Base-by-base conservation (phyloP, 2,888 invertebrate species). In the Anarsia innoxiella region DNA sequence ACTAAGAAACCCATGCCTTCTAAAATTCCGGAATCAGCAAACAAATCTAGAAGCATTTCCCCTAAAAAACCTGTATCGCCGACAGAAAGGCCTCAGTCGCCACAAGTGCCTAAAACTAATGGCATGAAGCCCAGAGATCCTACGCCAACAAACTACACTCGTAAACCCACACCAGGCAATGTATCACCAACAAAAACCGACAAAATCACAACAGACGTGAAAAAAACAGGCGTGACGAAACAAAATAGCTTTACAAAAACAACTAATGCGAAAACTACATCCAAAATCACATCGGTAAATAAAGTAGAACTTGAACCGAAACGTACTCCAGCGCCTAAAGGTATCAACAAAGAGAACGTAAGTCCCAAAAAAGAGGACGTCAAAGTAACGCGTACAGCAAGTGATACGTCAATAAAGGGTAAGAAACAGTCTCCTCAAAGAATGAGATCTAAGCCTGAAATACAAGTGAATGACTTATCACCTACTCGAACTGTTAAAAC, bases 401-500 rank as follows among this genome's bases (percentile, higher is more conserved):
- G 88, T 55, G 89, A 90, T 39, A 82, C 82, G 37, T 62, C 84
- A n/a, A 78, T 88, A 5, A 89, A 87, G 60, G 61, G 77, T 1
- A 76, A 78, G 45, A 79, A 80, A 51, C 53, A 51, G 44, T 63
- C 76, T 1, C 83, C 86, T 3, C 76, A 79, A 44, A 66, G 78
- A 57, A 67, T 79, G 37, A 84, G 71, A 46, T 82, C 85, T 0
- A 86, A 83, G 46, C 85, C 86, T 23, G 86, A 86, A 65, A 84
- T 86, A 44, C 75, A 79, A 56, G 68, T 84, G 0, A 76, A 66
- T 45, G 76, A 79, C 35, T 52, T 71, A 36, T 66, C 73, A 3
- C 51, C 61, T 2, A 51, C 55, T 6, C 79, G 66, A 59, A 54
- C 61, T 12, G 45, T 56, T 12, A 77, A 67, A 54, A 53, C 57